These are phyloP conservation scores for Muntiacus muntjak DNA, from an alignment of 2,113 vertebrate genomes.

Conservation along the genomic window DNA sequence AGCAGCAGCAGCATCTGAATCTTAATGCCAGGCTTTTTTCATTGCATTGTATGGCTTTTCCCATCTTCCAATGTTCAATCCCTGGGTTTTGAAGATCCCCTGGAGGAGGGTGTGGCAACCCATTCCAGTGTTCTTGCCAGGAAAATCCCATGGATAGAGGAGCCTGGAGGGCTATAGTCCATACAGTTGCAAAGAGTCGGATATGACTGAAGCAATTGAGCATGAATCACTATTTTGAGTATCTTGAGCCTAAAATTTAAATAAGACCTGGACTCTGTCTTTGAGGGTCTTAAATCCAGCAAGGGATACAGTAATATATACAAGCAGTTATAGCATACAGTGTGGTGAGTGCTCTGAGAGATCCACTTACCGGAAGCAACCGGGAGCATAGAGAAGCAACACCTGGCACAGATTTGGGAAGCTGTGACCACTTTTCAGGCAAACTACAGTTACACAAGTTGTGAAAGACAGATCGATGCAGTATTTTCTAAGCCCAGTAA, in stretches of 20 bases:
- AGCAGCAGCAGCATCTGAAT: background rate
- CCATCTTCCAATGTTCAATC: background rate
- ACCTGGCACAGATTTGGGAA: background rate
- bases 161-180: background rate
- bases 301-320: background rate
- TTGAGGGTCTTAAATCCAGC: background rate
- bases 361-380: background rate
- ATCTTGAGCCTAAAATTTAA: background rate
- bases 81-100: background rate
- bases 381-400: background rate
- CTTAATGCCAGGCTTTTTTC: background rate
- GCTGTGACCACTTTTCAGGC: background rate
- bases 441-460: background rate
- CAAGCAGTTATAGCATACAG: background rate
- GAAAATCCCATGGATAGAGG: background rate
- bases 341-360: background rate
- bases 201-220: background rate
- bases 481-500: slow-evolving; percentile 1
- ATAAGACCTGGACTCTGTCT: background rate
- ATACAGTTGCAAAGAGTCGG: background rate
- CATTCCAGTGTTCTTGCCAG: background rate
- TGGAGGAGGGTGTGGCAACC: background rate
- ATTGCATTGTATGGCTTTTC: background rate
- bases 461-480: background rate
- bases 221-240: background rate